Percentiles rank a stretch among this genome's conserved stretches.
phyloP scores from a whole-genome alignment of 1,140 invertebrate genomes.

The Phymastichus coffea region DNA sequence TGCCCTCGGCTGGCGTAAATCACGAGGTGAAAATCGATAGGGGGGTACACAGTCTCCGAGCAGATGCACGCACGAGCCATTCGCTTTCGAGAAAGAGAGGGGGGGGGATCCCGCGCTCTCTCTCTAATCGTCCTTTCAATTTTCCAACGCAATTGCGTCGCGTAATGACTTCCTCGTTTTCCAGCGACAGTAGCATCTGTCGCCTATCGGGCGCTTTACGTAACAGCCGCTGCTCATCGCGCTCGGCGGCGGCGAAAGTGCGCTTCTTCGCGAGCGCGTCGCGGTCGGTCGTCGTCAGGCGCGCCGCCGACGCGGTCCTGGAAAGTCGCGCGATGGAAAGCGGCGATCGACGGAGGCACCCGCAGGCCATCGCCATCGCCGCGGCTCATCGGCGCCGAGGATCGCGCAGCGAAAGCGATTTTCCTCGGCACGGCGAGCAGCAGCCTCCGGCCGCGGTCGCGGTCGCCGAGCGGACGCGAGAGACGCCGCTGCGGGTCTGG shows the following conservation, averaged over 20 bases:
- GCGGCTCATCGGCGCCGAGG: no score
- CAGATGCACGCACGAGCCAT: no score
- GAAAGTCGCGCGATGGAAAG: conserved; percentile 17
- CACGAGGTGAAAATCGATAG: conserved; percentile 18
- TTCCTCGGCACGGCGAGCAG: conserved; percentile 26
- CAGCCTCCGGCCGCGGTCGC: neutral
- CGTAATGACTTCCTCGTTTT: conserved; percentile 15
- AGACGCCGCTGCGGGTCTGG: neutral
- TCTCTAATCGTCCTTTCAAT: neutral
- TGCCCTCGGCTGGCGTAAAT: neutral
- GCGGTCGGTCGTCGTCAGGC: no score
- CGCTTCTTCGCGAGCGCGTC: no score
- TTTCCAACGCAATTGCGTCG: neutral
- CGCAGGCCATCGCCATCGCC: conserved; percentile 38
- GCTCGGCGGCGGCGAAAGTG: no score
- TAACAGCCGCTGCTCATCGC: no score
- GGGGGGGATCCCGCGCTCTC: neutral
- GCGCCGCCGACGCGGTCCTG: no score
- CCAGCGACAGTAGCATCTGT: neutral
- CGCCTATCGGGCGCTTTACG: no score
- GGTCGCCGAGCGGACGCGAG: neutral
- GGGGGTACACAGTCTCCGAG: no score
- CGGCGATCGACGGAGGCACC: conserved; percentile 31
- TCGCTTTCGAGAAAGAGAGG: no score
- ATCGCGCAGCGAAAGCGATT: conserved; percentile 43